Conservation (phyloP, 2,797 vertebrate genomes). For the Galaxias olidus region DNA sequence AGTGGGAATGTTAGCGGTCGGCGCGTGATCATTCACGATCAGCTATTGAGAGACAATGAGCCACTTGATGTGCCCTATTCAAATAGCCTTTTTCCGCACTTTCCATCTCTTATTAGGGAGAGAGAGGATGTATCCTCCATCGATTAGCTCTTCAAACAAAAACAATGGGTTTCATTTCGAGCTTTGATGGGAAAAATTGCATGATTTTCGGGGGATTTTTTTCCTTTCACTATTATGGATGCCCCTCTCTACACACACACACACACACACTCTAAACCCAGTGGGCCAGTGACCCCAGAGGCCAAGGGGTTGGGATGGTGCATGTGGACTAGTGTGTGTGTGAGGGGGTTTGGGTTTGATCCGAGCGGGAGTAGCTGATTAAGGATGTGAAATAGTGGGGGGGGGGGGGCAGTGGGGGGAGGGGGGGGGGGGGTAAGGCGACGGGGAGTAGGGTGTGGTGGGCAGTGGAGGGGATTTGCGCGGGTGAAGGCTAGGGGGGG, state of each 20-base stretch:
- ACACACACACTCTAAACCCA: background rate
- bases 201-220: no score
- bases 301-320: background rate
- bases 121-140: no score
- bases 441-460: constrained; percentile 34
- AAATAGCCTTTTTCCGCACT: no score
- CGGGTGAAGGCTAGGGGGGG: constrained; percentile 7
- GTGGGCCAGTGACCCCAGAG: background rate
- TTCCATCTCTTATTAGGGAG: no score
- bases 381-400: constrained; percentile 1
- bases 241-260: background rate
- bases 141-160: no score
- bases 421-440: constrained; percentile 20
- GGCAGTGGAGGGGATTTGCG: constrained; percentile 20
- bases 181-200: no score
- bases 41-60: no score
- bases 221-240: no score
- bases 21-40: no score
- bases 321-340: background rate
- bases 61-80: no score
- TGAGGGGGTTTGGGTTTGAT: constrained; percentile 17
- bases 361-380: constrained; percentile 31
- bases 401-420: constrained; percentile 14
- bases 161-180: no score
- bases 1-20: no score